Percentiles rank a stretch among this genome's conserved stretches.
Conservation (phyloP, 2,797 vertebrate genomes). For the Helicolenus hilgendorfi region DNA sequence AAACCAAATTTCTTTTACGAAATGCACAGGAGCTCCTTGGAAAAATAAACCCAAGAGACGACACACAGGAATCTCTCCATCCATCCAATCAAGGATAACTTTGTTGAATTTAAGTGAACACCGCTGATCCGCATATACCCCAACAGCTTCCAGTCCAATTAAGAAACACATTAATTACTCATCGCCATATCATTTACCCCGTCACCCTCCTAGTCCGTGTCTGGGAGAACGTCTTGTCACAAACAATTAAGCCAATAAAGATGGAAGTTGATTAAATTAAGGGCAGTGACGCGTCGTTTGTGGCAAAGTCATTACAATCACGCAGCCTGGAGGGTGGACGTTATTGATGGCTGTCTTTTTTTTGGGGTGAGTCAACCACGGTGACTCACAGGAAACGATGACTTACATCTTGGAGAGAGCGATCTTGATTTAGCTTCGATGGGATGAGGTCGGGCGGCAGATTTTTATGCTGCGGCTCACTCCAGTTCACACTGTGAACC, state of each 20-base stretch:
- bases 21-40: not conserved
- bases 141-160: conserved; percentile 84
- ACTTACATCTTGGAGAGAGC: conserved; percentile 45
- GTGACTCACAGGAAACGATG: conserved; percentile 29
- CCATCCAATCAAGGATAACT: conserved; percentile 15
- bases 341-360: conserved; percentile 69
- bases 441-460: conserved; percentile 15
- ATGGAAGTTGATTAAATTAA: conserved; percentile 88
- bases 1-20: not conserved
- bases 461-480: conserved; percentile 42
- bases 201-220: conserved; percentile 64
- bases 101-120: conserved; percentile 16
- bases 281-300: conserved; percentile 76
- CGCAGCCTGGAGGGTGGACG: conserved; percentile 54
- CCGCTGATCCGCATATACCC: conserved; percentile 49
- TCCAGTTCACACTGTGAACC: conserved; percentile 67
- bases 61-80: not conserved
- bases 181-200: conserved; percentile 74
- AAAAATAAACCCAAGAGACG: not conserved
- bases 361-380: conserved; percentile 14
- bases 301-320: conserved; percentile 81
- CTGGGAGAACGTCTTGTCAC: conserved; percentile 85
- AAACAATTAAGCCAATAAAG: conserved; percentile 89
- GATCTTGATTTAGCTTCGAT: conserved; percentile 27
- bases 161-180: conserved; percentile 88